phyloP scores from a whole-genome alignment of 2,888 invertebrate species.

The Apamea sordens region DNA sequence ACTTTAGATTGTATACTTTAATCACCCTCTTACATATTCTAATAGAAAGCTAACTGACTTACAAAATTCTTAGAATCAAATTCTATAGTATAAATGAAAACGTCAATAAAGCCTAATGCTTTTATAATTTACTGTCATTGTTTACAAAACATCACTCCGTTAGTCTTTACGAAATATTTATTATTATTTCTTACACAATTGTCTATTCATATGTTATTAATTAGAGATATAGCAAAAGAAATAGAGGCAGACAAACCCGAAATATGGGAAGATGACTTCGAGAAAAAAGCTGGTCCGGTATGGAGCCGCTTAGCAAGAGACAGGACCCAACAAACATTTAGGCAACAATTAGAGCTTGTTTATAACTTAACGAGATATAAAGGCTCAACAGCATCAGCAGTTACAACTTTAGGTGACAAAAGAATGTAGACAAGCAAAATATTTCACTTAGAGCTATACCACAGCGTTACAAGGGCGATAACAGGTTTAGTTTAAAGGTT shows the following conservation, averaged over 20 bases:
- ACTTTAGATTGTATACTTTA: not conserved
- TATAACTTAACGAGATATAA: not conserved
- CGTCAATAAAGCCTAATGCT: not conserved
- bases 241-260: too few relatives aligned
- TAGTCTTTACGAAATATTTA: not conserved
- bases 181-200: not conserved
- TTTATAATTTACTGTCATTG: not conserved
- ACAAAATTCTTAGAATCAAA: not conserved
- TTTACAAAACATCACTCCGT: slow-evolving; percentile 1
- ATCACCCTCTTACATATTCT: not conserved
- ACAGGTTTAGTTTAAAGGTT: not conserved
- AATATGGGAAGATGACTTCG: too few relatives aligned
- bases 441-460: not conserved
- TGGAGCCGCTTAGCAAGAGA: too few relatives aligned
- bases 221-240: too few relatives aligned
- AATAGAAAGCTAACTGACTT: not conserved
- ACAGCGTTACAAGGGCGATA: not conserved
- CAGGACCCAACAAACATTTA: not conserved
- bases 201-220: not conserved
- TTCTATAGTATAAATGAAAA: slow-evolving; percentile 3
- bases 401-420: not conserved
- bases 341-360: not conserved
- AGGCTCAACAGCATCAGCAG: not conserved
- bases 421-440: not conserved
- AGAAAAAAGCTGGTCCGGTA: too few relatives aligned